These are phyloP conservation scores for Craseonycteris thonglongyai DNA, from an alignment of 2,113 vertebrate genomes.

Conservation along the genomic window DNA sequence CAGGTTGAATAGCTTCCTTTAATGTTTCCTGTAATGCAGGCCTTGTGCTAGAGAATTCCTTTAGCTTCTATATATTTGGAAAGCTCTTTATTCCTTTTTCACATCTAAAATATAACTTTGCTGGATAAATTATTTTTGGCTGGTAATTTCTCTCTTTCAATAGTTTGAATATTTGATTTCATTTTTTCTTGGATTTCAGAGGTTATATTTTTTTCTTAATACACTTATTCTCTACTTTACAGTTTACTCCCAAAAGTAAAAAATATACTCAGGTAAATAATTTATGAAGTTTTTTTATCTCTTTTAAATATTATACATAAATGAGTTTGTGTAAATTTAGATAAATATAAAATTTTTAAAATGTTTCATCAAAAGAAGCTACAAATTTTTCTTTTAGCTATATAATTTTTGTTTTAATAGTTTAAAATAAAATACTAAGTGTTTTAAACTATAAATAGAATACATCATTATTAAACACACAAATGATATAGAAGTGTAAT, in stretches of 20 bases:
- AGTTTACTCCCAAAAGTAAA: neutral
- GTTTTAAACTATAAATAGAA: neutral
- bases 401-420: neutral
- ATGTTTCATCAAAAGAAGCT: neutral
- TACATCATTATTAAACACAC: neutral
- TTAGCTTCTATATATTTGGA: no score
- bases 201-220: neutral
- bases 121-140: no score
- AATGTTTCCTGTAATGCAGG: no score
- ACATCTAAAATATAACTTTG: no score
- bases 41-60: no score
- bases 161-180: no score
- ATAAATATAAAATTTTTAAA: neutral
- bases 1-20: no score
- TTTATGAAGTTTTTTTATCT: neutral
- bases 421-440: neutral
- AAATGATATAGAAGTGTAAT: neutral
- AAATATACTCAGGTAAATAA: constrained; percentile 34
- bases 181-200: no score
- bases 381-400: neutral
- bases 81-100: no score
- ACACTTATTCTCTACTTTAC: neutral
- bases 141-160: no score
- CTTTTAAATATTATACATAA: neutral
- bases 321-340: neutral